These are phyloP conservation scores for Heliothis virescens DNA, from an alignment of 1,140 invertebrate species.

Conservation along the genomic window DNA sequence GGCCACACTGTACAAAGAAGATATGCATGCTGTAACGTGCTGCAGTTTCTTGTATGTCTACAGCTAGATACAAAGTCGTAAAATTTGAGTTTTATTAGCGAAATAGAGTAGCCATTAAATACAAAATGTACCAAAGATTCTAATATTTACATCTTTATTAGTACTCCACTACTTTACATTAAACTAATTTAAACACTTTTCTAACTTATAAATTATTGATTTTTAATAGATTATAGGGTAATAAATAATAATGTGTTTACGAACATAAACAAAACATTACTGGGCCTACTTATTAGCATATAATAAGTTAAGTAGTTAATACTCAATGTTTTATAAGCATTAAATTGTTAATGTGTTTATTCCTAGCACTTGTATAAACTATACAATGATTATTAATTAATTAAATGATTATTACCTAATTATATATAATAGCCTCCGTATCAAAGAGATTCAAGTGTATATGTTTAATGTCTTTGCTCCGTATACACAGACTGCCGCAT, in stretches of 20 bases:
- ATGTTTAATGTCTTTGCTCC: too few species aligned
- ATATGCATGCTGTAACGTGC: neutral
- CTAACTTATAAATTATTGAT: neutral
- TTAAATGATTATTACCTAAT: too few species aligned
- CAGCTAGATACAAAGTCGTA: neutral
- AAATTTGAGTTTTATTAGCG: constrained; percentile 36
- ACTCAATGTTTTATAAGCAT: too few species aligned
- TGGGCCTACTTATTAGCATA: neutral
- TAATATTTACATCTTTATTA: neutral
- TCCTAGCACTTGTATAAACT: neutral
- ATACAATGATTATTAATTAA: too few species aligned
- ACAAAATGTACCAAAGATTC: constrained; percentile 11
- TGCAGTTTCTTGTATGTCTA: neutral
- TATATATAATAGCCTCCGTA: neutral
- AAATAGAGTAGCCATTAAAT: constrained; percentile 38
- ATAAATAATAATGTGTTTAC: constrained; percentile 19
- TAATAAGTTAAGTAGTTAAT: neutral
- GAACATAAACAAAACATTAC: neutral
- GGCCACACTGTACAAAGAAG: constrained; percentile 3
- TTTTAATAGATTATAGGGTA: neutral
- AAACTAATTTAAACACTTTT: neutral
- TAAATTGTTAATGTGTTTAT: too few species aligned
- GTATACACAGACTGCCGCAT: neutral
- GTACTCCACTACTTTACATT: neutral
- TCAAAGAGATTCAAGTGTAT: too few species aligned